Evolutionary conservation across 2,113 vertebrate genomes (phyloP).

Genomic region (Lophura nycthemera): DNA sequence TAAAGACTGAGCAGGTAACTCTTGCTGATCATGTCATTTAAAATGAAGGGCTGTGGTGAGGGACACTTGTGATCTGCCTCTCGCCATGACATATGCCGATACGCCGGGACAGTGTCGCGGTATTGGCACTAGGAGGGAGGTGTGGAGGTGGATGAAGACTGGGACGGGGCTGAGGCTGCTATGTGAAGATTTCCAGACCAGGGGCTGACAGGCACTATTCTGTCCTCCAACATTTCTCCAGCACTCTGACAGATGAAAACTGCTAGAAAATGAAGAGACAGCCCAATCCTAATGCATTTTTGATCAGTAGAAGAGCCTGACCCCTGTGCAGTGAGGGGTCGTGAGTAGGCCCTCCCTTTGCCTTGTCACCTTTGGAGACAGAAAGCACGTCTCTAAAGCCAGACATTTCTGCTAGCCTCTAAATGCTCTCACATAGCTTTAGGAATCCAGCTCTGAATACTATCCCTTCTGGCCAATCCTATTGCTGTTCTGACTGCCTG

Average conservation of each 20-base stretch:
- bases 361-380: conserved; percentile 30
- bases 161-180: not conserved
- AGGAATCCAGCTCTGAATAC: not conserved
- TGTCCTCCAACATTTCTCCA: not conserved
- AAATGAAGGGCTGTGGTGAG: not conserved
- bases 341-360: not conserved
- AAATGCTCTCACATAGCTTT: not conserved
- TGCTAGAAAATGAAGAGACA: not conserved
- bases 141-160: accelerated
- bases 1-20: not conserved
- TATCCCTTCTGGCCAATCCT: conserved; percentile 17
- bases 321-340: not conserved
- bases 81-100: accelerated
- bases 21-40: not conserved
- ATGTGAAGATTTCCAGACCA: not conserved
- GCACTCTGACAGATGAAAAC: not conserved
- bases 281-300: not conserved
- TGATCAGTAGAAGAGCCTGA: conserved; percentile 24
- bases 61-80: not conserved
- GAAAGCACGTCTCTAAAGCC: conserved; percentile 11
- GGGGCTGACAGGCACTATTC: not conserved
- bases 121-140: not conserved
- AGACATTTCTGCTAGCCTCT: not conserved
- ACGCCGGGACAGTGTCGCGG: accelerated
- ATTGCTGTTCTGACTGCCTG: not conserved